A percentile compares a stretch with the other conserved stretches of the same genome.
Evolutionary conservation across 2,113 vertebrate species (phyloP).

Genomic region (Cebidichthys violaceus): DNA sequence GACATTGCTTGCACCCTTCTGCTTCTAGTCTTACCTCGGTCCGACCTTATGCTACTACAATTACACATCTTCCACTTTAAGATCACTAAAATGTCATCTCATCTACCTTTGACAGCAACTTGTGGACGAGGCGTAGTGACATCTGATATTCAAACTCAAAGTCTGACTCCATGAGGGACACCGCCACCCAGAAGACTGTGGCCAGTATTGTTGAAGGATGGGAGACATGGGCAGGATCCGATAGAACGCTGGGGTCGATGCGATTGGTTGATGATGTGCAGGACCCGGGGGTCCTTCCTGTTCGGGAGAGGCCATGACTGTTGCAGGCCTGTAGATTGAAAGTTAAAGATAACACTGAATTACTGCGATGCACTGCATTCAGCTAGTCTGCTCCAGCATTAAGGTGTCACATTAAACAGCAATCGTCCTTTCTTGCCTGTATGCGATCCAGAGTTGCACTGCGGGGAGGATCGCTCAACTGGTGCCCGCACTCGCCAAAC

Average conservation of each 20-base stretch:
- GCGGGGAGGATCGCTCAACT: slow-evolving; percentile 91
- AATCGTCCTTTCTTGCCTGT: slow-evolving; percentile 72
- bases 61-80: not conserved
- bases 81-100: not conserved
- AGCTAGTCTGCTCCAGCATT: not conserved
- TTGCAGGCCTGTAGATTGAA: slow-evolving; percentile 90
- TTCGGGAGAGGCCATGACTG: slow-evolving; percentile 89
- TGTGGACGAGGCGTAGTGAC: slow-evolving; percentile 93
- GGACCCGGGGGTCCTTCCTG: slow-evolving; percentile 87
- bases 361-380: not conserved
- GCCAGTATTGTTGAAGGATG: slow-evolving; percentile 94
- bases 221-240: slow-evolving; percentile 92
- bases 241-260: slow-evolving; percentile 87
- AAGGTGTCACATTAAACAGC: not conserved
- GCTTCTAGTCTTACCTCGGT: not conserved
- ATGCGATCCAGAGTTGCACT: slow-evolving; percentile 97
- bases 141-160: slow-evolving; percentile 99
- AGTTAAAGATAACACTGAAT: not conserved
- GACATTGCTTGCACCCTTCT: not conserved
- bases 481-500: slow-evolving; percentile 92
- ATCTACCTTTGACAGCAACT: slow-evolving; percentile 88
- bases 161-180: slow-evolving; percentile 98
- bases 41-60: not conserved
- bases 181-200: slow-evolving; percentile 97
- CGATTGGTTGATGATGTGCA: slow-evolving; percentile 89